Conservation (phyloP, 2,797 vertebrate species). For the Chrosomus eos region DNA sequence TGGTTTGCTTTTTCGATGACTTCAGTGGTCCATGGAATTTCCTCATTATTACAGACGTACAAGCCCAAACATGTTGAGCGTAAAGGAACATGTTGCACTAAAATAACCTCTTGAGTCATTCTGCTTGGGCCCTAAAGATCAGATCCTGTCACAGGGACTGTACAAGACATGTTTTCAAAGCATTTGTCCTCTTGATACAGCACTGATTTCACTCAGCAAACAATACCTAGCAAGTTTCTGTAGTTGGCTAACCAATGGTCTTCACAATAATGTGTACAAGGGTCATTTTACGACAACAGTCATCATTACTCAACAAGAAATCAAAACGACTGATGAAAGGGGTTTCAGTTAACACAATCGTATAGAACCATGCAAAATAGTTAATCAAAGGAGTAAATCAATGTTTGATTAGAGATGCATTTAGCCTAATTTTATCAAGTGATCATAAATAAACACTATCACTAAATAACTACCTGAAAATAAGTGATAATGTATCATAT, state of each 20-base stretch:
- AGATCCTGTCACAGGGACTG: neutral
- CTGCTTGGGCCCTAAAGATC: neutral
- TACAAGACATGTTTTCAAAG: constrained; percentile 1
- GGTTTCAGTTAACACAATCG: neutral
- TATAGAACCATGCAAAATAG: neutral
- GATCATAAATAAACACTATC: neutral
- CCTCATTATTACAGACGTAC: constrained; percentile 46
- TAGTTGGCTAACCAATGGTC: neutral
- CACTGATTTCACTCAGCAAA: neutral
- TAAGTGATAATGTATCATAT: neutral
- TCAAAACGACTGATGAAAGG: neutral
- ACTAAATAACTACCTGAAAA: neutral
- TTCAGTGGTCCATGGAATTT: constrained; percentile 33
- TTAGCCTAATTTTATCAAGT: neutral
- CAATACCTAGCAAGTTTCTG: neutral
- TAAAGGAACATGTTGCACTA: constrained; percentile 53
- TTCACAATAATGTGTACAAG: neutral
- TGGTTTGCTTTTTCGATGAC: neutral
- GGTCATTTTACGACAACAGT: neutral
- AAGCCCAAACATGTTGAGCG: constrained; percentile 65
- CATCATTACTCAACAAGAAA: neutral
- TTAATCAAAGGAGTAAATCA: neutral
- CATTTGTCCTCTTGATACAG: neutral
- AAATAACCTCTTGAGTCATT: constrained; percentile 60
- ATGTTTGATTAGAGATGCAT: neutral